These are phyloP conservation scores for Pandion haliaetus DNA, from an alignment of 2,113 vertebrate species.

Conservation along the genomic window DNA sequence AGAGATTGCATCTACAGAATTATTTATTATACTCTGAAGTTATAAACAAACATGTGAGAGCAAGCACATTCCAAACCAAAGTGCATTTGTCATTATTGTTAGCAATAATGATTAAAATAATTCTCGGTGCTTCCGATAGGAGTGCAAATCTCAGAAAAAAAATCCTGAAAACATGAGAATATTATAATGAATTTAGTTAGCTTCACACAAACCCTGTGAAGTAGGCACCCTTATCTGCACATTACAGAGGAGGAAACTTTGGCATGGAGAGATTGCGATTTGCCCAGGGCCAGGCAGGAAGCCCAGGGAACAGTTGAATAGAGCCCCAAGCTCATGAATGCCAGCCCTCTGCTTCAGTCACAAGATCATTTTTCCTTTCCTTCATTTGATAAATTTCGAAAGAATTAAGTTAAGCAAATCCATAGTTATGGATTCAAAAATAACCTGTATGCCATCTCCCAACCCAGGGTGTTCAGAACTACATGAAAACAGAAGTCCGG, in stretches of 20 bases:
- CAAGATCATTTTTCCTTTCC: neutral
- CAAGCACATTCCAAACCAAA: neutral
- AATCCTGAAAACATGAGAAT: neutral
- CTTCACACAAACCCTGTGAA: neutral
- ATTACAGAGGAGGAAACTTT: slow-evolving; percentile 38
- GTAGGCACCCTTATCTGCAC: neutral
- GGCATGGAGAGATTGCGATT: neutral
- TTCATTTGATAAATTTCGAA: neutral
- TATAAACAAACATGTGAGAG: slow-evolving; percentile 42
- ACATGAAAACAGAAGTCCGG: neutral
- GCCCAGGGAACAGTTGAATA: neutral
- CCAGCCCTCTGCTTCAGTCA: neutral
- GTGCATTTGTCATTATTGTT: neutral
- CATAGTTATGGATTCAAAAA: neutral
- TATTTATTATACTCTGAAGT: slow-evolving; percentile 45
- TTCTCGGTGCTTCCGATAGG: neutral
- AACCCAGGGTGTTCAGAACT: neutral
- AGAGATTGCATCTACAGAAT: slow-evolving; percentile 38
- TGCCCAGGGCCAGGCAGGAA: neutral
- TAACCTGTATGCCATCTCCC: neutral
- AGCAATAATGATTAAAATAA: neutral
- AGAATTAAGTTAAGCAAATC: neutral
- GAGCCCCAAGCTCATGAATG: neutral
- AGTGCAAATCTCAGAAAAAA: neutral
- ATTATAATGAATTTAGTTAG: neutral